These are phyloP conservation scores for Tragelaphus imberbis DNA, from an alignment of 2,113 vertebrate species.

Conservation along the genomic window DNA sequence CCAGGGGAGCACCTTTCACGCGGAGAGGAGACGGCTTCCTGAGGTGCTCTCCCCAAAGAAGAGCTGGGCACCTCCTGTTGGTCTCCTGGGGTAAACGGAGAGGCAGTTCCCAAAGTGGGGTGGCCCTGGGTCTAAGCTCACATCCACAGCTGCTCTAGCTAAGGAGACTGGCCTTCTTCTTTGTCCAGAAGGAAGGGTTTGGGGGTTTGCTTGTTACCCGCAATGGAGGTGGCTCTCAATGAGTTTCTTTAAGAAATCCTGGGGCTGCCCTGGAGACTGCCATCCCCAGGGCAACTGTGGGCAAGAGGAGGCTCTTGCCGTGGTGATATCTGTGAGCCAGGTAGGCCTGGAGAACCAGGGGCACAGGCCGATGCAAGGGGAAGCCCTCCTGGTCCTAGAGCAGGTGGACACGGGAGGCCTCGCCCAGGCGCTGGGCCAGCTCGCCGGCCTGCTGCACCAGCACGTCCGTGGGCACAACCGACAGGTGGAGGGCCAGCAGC, in stretches of 20 bases:
- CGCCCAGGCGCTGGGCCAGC: conserved; percentile 92
- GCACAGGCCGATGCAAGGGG: rapidly evolving
- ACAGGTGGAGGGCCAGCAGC: conserved; percentile 92
- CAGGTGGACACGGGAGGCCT: conserved; percentile 89
- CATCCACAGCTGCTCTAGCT: not conserved
- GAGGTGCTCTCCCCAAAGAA: not conserved
- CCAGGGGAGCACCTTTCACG: not conserved
- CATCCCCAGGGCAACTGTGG: rapidly evolving
- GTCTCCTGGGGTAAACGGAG: not conserved
- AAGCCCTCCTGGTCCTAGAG: conserved; percentile 75
- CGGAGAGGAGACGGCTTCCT: not conserved
- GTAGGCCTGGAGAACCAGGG: not conserved
- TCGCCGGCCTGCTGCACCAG: conserved; percentile 93
- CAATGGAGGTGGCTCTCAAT: no score
- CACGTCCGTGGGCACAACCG: conserved; percentile 89
- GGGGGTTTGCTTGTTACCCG: not conserved
- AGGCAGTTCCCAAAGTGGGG: not conserved
- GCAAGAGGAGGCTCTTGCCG: not conserved
- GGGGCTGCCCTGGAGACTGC: not conserved
- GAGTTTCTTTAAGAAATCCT: not conserved
- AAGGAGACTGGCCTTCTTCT: not conserved
- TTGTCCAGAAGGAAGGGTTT: not conserved
- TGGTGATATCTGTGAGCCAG: not conserved
- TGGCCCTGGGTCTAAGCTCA: not conserved
- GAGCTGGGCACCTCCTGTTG: not conserved